Evolutionary conservation across 2,797 vertebrate species (phyloP).

Genomic region (Ibycter americanus): DNA sequence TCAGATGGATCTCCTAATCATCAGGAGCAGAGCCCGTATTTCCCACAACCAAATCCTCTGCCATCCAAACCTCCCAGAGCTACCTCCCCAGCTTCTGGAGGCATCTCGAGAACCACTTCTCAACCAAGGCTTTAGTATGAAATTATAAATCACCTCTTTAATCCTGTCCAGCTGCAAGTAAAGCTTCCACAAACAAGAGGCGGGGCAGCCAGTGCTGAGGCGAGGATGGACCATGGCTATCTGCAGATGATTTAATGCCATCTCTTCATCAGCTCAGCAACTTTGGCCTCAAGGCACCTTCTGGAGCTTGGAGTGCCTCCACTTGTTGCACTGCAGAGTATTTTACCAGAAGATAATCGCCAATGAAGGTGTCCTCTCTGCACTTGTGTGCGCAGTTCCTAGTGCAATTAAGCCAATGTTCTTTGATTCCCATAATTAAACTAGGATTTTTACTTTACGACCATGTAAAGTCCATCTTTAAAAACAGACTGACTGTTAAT

Average conservation of each 20-base stretch:
- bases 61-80: not conserved
- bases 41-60: not conserved
- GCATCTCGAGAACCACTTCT: not conserved
- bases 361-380: not conserved
- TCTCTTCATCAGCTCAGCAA: not conserved
- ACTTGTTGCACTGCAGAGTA: not conserved
- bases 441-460: slow-evolving; percentile 31
- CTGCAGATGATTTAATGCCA: not conserved
- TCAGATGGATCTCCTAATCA: not conserved
- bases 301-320: not conserved
- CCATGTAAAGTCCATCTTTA: slow-evolving; percentile 20
- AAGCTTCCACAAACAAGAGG: not conserved
- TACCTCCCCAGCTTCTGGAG: not conserved
- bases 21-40: not conserved
- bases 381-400: not conserved
- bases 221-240: rapidly evolving
- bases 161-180: not conserved
- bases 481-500: slow-evolving; percentile 14
- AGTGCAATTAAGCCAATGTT: not conserved
- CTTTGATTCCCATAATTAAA: not conserved
- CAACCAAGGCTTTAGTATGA: not conserved
- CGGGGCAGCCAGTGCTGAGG: not conserved
- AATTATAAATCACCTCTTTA: not conserved
- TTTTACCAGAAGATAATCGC: not conserved
- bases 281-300: not conserved